phyloP scores from a whole-genome alignment of 2,888 invertebrate species.

The Eristalis arbustorum region DNA sequence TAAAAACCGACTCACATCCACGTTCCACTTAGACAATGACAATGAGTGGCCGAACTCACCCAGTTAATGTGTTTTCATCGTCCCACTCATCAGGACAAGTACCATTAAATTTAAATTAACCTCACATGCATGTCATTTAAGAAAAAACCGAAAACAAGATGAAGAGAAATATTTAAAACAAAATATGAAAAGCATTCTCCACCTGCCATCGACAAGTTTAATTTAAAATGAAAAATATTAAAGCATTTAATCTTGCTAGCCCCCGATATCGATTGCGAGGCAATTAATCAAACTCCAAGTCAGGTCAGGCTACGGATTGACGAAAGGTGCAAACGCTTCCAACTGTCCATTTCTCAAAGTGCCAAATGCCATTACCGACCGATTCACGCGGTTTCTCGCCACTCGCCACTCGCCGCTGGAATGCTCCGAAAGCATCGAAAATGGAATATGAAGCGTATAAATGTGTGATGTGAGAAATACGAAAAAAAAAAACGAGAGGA shows the following conservation, averaged over 20 bases:
- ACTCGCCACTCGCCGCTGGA: conserved; percentile 12
- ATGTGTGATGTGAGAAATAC: conserved; percentile 18
- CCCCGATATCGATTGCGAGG: conserved; percentile 63
- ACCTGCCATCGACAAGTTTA: conserved; percentile 53
- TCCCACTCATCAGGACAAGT: conserved; percentile 16
- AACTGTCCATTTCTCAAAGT: conserved; percentile 68
- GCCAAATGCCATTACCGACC: conserved; percentile 66
- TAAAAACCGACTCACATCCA: not conserved
- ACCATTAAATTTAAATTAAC: conserved; percentile 47
- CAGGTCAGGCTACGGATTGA: conserved; percentile 31
- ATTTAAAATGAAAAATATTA: conserved; percentile 17
- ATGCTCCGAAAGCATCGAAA: conserved; percentile 10
- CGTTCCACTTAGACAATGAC: not conserved
- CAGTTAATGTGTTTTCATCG: conserved; percentile 14
- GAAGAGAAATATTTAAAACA: not conserved
- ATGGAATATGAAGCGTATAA: conserved; percentile 23
- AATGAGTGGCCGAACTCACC: not conserved
- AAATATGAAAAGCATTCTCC: conserved; percentile 1
- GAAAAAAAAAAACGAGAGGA: conserved; percentile 11
- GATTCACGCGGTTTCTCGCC: conserved; percentile 51
- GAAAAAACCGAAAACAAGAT: not conserved
- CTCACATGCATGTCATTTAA: conserved; percentile 48
- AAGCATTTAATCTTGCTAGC: conserved; percentile 63
- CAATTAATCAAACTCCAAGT: conserved; percentile 64
- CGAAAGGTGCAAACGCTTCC: conserved; percentile 70